Evolutionary conservation across 2,113 vertebrate genomes (phyloP).

Genomic region (Triplophysa dalaica): DNA sequence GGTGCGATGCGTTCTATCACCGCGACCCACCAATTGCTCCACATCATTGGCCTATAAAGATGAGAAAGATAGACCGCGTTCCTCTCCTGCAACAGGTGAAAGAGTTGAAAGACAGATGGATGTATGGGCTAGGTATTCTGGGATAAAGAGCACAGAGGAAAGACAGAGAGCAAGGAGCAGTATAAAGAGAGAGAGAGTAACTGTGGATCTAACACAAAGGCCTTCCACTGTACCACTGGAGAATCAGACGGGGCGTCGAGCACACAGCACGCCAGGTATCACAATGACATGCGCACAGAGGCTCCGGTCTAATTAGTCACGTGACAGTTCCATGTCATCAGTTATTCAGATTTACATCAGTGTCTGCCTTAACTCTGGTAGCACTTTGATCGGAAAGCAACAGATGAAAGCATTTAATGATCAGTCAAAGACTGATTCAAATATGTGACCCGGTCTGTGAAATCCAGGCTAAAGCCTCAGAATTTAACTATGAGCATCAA

Average conservation of each 20-base stretch:
- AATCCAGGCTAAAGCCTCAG: too few relatives aligned
- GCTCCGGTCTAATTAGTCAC: too few relatives aligned
- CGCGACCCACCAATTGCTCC: constrained; percentile 52
- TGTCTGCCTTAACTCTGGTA: background rate
- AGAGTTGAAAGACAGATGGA: background rate
- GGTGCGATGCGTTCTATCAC: constrained; percentile 62
- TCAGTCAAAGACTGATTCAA: too few relatives aligned
- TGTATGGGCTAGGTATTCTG: background rate
- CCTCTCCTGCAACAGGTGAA: constrained; percentile 6
- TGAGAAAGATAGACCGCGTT: constrained; percentile 18
- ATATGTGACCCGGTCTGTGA: too few relatives aligned
- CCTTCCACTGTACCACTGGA: constrained; percentile 32
- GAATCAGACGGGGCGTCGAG: background rate
- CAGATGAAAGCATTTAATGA: background rate
- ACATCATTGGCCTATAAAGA: constrained; percentile 24
- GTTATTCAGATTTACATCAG: background rate
- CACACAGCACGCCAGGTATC: constrained; percentile 25
- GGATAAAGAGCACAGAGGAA: background rate
- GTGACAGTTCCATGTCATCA: background rate
- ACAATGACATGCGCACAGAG: background rate
- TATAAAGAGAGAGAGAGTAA: constrained; percentile 2
- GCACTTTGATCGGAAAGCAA: background rate
- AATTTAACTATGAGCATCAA: too few relatives aligned
- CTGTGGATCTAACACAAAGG: background rate
- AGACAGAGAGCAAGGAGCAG: constrained; percentile 10